These are phyloP conservation scores for Chelonus insularis DNA, from an alignment of 1,140 invertebrate species.

Conservation along the genomic window DNA sequence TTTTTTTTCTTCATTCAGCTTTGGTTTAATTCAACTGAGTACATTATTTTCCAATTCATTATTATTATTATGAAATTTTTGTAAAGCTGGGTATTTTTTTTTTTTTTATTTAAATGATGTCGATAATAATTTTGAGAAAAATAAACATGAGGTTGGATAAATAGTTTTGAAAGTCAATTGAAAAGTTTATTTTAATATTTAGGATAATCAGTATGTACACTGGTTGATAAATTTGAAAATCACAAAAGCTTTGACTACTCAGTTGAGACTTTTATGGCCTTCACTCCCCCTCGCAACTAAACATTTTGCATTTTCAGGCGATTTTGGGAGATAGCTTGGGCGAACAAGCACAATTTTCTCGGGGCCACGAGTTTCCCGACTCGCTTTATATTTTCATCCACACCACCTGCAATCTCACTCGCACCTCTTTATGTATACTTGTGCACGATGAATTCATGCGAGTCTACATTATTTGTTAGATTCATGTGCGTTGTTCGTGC, in stretches of 20 bases:
- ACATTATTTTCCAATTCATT: too few species aligned
- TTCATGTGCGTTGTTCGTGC: constrained; percentile 19
- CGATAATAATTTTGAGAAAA: too few species aligned
- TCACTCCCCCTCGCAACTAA: background rate
- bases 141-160: too few species aligned
- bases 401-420: constrained; percentile 16
- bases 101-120: too few species aligned
- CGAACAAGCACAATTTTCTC: constrained; percentile 34
- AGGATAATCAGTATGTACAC: too few species aligned
- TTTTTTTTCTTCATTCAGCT: too few species aligned
- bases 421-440: constrained; percentile 9
- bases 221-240: background rate
- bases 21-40: too few species aligned
- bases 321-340: constrained; percentile 27
- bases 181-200: too few species aligned
- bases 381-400: constrained; percentile 30
- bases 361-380: constrained; percentile 7
- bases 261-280: background rate
- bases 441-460: constrained; percentile 6
- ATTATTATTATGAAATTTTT: too few species aligned
- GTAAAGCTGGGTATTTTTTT: too few species aligned
- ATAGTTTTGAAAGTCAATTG: too few species aligned
- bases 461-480: constrained; percentile 16
- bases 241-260: constrained; percentile 1
- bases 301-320: constrained; percentile 34